A percentile compares a stretch with the other conserved stretches of the same genome.
phyloP scores from a whole-genome alignment of 1,140 invertebrate species.

The Euwallacea similis region DNA sequence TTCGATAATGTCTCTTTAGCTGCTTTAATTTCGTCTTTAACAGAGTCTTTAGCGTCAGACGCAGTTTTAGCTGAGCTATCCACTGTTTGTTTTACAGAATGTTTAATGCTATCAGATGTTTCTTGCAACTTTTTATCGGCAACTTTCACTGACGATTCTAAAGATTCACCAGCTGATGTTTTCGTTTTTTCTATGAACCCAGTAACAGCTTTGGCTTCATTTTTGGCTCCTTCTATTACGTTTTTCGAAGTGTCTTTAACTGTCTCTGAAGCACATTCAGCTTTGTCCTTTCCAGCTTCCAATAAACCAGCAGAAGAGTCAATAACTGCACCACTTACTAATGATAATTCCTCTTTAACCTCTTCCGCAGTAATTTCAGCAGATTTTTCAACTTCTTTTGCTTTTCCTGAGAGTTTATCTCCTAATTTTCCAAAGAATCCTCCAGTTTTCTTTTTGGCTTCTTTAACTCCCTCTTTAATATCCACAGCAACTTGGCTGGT shows the following conservation, averaged over 20 bases:
- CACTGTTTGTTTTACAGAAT: background rate
- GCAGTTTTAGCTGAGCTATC: background rate
- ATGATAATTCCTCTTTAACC: background rate
- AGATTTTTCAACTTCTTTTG: constrained; percentile 29
- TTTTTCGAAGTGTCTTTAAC: background rate
- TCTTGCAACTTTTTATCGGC: background rate
- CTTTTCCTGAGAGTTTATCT: constrained; percentile 32
- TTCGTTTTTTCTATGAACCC: too few relatives aligned
- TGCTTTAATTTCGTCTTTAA: background rate
- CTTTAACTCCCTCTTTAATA: constrained; percentile 5
- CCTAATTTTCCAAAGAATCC: constrained; percentile 34
- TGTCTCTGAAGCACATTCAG: background rate
- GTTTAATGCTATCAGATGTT: background rate
- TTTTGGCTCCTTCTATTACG: background rate
- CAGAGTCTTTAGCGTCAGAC: background rate
- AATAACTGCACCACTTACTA: background rate
- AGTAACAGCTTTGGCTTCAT: background rate
- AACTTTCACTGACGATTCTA: background rate
- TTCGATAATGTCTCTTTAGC: constrained; percentile 16
- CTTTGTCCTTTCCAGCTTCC: background rate
- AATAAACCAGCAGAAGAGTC: background rate
- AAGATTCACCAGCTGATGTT: constrained; percentile 14
- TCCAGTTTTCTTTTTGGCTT: constrained; percentile 25
- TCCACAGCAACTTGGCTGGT: background rate
- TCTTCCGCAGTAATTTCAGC: background rate